Base-by-base conservation (phyloP, 1,140 invertebrate species). In the Portunus trituberculatus region DNA sequence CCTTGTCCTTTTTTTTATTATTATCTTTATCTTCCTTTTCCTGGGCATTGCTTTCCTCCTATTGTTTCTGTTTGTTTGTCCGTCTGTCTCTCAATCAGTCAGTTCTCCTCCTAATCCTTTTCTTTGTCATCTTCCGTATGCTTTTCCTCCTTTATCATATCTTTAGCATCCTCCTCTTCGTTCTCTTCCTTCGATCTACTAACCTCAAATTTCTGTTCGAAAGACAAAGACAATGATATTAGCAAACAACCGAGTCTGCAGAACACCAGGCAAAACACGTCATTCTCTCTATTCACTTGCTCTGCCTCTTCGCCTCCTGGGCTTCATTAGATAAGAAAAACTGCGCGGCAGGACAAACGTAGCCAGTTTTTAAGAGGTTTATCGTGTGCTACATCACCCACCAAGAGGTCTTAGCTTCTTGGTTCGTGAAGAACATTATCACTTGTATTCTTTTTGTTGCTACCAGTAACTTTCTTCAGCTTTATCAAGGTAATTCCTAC, bases 71-170 rank as follows among this genome's bases (percentile, higher is more conserved):
- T 83, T 7, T 7, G 76, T 83, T 83, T 7, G 20, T 83, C 20
- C n/a, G 52, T 92, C 45, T 90, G 20, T 90, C 88, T 39, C 88
- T 84, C 82, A 28, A 25, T 84, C 82, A 31, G 39, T 48, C 90
- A 14, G 28, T 32, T 39, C 8, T 31, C 10, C 86, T 32, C 29
- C 25, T 31, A 31, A 20, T 12, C 25, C 86, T 88, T 88, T 88
- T 32, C 20, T 59, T 59, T 59, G 3, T 59, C 52, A n/a, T n/a
- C n/a, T n/a, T n/a, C n/a, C n/a, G n/a, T n/a, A n/a, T n/a, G n/a
- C n/a, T n/a, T n/a, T n/a, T n/a, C n/a, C n/a, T n/a, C n/a, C n/a
- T n/a, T n/a, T n/a, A n/a, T n/a, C n/a, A n/a, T n/a, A n/a, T n/a
- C n/a, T n/a, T n/a, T n/a, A n/a, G n/a, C n/a, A n/a, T n/a, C n/a